Conservation (phyloP, 2,797 vertebrate species). For the Borostomias antarcticus region DNA sequence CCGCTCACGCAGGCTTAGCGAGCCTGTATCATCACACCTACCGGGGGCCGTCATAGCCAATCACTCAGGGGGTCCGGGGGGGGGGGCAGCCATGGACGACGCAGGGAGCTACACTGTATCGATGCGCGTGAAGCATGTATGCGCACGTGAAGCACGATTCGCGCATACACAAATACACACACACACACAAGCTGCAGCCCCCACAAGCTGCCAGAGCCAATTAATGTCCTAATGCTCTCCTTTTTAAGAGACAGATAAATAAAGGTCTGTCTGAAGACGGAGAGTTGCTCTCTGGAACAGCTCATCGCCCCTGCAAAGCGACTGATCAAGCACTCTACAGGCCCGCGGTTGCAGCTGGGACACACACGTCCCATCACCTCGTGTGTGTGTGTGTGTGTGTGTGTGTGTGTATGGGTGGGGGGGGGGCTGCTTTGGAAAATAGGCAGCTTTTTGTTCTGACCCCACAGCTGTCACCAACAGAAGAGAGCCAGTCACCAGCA, state of each 20-base stretch:
- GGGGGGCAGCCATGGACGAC: constrained; percentile 43
- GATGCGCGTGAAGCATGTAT: not conserved
- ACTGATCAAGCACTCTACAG: constrained; percentile 26
- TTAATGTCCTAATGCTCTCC: constrained; percentile 61
- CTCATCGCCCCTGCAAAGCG: constrained; percentile 11
- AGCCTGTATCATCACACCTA: constrained; percentile 75
- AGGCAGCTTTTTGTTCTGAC: constrained; percentile 74
- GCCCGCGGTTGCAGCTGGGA: constrained; percentile 23
- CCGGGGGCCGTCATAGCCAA: constrained; percentile 76
- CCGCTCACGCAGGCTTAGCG: constrained; percentile 74
- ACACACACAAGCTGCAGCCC: constrained; percentile 29
- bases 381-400: constrained; percentile 29
- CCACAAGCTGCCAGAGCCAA: constrained; percentile 61
- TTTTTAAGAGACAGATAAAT: constrained; percentile 63
- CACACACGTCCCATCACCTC: constrained; percentile 18
- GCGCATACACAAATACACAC: constrained; percentile 4
- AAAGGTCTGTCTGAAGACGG: constrained; percentile 43
- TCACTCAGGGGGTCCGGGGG: constrained; percentile 70
- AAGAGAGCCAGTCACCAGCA: constrained; percentile 63
- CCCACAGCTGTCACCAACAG: constrained; percentile 73
- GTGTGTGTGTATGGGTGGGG: constrained; percentile 1
- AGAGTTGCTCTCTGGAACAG: constrained; percentile 16
- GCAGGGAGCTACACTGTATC: constrained; percentile 27
- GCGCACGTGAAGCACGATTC: not conserved
- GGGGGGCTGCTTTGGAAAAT: constrained; percentile 54